Evolutionary conservation across 1,140 invertebrate genomes (phyloP).

Genomic region (Halictus rubicundus): DNA sequence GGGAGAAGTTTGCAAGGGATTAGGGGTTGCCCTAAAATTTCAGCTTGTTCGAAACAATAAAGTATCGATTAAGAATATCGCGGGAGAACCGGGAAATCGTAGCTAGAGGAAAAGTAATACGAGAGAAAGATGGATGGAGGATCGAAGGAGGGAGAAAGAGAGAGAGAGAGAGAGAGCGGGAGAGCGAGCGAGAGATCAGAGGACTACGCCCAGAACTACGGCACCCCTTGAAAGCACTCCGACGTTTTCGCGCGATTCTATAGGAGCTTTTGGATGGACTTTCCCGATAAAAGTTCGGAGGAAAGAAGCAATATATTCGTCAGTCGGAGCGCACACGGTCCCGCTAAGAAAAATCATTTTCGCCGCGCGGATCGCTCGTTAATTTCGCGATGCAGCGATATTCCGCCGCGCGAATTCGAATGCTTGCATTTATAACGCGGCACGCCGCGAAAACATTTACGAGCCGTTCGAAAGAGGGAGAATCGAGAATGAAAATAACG

Average conservation of each 20-base stretch:
- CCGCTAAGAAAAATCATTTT: conserved; percentile 46
- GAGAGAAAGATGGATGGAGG: background rate
- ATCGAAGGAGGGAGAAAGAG: conserved; percentile 17
- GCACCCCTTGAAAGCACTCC: conserved; percentile 63
- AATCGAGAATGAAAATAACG: background rate
- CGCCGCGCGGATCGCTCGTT: background rate
- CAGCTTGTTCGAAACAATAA: no score
- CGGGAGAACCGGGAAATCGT: background rate
- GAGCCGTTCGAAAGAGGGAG: background rate
- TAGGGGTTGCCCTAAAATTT: background rate
- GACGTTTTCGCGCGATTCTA: conserved; percentile 62
- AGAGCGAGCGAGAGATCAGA: conserved; percentile 33
- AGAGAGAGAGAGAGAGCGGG: background rate
- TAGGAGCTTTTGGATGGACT: conserved; percentile 66
- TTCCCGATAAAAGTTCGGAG: conserved; percentile 57
- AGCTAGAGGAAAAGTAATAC: background rate
- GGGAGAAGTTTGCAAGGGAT: no score
- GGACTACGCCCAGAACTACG: conserved; percentile 64
- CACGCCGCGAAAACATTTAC: no score
- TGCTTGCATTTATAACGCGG: no score
- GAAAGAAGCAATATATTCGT: conserved; percentile 70
- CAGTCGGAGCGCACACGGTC: conserved; percentile 53
- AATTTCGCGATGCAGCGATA: no score
- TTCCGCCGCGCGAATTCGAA: no score
- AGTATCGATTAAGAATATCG: conserved; percentile 26